These are phyloP conservation scores for Tenthredo scrophulariae DNA, from an alignment of 2,888 invertebrate genomes.

Conservation along the genomic window DNA sequence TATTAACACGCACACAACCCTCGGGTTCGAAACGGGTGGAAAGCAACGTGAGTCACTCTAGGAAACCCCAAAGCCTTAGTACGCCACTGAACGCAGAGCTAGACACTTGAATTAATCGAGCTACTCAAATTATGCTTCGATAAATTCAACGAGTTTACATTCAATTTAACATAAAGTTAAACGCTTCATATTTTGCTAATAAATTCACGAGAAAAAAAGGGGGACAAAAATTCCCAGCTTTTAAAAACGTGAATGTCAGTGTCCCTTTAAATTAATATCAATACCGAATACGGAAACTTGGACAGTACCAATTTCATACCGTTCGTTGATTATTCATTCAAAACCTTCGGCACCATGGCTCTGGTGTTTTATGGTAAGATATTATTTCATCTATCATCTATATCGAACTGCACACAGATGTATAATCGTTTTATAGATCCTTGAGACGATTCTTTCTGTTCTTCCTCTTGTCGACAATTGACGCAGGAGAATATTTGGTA, in stretches of 20 bases:
- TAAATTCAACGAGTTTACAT: background rate
- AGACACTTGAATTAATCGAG: conserved; percentile 35
- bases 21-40: conserved; percentile 46
- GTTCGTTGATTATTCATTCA: background rate
- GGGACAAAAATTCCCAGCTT: background rate
- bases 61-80: conserved; percentile 72
- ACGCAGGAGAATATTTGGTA: background rate
- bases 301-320: background rate
- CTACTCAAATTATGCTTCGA: background rate
- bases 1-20: conserved; percentile 16
- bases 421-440: background rate
- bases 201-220: background rate
- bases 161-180: background rate
- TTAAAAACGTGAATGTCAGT: background rate
- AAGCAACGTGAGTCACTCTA: conserved; percentile 75
- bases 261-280: background rate
- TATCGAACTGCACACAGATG: background rate
- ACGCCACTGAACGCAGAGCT: conserved; percentile 68
- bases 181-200: background rate
- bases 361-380: conserved; percentile 41
- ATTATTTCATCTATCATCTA: background rate
- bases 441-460: background rate
- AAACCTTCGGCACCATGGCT: conserved; percentile 34
- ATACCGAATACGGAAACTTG: background rate
- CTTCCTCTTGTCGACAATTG: background rate